phyloP scores from a whole-genome alignment of 2,113 vertebrate species.

The Hemiprocne comata region DNA sequence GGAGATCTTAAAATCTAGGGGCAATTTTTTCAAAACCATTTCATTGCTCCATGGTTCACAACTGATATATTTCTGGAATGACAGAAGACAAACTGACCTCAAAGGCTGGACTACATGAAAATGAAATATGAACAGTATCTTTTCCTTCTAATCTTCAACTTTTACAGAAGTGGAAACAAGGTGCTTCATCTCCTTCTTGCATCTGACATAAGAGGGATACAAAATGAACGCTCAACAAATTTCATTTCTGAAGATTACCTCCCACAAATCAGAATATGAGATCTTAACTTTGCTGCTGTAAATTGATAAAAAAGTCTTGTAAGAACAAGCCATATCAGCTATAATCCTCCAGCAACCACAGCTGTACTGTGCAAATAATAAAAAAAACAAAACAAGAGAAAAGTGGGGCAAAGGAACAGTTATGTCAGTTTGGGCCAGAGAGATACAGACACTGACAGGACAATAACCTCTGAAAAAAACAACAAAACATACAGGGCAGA shows the following conservation, averaged over 20 bases:
- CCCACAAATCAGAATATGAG: constrained; percentile 16
- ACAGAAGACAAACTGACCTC: neutral
- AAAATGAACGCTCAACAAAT: constrained; percentile 10
- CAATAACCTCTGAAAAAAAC: neutral
- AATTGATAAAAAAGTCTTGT: constrained; percentile 45
- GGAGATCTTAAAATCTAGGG: neutral
- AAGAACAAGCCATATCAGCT: neutral
- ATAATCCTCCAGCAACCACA: neutral
- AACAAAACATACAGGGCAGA: neutral
- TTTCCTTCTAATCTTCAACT: constrained; percentile 37
- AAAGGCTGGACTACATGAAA: neutral
- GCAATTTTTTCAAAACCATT: neutral
- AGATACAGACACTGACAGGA: accelerated
- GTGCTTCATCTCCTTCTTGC: constrained; percentile 40
- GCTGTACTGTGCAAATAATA: neutral
- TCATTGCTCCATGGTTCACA: neutral
- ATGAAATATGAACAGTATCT: constrained; percentile 17
- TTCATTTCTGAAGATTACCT: constrained; percentile 54
- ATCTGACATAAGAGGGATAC: constrained; percentile 17
- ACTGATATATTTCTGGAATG: neutral
- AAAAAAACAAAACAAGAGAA: neutral
- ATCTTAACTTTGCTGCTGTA: constrained; percentile 44
- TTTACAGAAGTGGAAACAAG: constrained; percentile 1
- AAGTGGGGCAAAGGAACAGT: neutral
- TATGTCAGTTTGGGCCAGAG: neutral